phyloP scores from a whole-genome alignment of 2,888 invertebrate species.

The Diaphora mendica region DNA sequence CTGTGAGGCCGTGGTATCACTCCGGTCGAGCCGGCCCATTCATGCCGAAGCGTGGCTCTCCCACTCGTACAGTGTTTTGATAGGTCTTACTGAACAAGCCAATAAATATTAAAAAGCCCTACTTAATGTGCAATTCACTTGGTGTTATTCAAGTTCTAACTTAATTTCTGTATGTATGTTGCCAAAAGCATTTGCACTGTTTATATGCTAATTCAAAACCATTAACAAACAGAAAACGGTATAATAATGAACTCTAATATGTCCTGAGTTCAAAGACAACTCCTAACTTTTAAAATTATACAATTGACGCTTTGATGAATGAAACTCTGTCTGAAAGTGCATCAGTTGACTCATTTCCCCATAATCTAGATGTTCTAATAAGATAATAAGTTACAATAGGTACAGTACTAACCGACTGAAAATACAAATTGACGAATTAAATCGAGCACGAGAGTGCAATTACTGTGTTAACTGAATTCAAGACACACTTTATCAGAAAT shows the following conservation, averaged over 20 bases:
- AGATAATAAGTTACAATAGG: constrained; percentile 37
- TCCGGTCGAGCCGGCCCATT: no score
- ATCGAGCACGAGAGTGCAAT: constrained; percentile 35
- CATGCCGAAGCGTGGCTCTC: no score
- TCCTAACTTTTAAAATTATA: no score
- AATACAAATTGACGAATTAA: constrained; percentile 29
- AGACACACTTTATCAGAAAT: neutral
- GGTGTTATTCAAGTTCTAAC: neutral
- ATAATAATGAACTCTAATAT: no score
- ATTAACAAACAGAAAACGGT: neutral
- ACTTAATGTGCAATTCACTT: no score
- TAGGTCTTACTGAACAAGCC: no score
- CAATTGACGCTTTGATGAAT: neutral
- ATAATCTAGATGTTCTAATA: constrained; percentile 43
- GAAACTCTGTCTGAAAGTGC: neutral
- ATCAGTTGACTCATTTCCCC: constrained; percentile 30
- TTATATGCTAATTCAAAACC: neutral
- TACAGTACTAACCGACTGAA: constrained; percentile 22
- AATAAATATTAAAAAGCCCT: no score
- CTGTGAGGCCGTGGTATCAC: no score
- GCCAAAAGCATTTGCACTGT: neutral
- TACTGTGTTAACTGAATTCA: constrained; percentile 30
- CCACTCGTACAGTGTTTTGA: no score
- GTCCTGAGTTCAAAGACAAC: no score
- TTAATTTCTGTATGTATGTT: neutral